Base-by-base conservation (phyloP, 2,797 vertebrate species). In the Sitta carolinensis region DNA sequence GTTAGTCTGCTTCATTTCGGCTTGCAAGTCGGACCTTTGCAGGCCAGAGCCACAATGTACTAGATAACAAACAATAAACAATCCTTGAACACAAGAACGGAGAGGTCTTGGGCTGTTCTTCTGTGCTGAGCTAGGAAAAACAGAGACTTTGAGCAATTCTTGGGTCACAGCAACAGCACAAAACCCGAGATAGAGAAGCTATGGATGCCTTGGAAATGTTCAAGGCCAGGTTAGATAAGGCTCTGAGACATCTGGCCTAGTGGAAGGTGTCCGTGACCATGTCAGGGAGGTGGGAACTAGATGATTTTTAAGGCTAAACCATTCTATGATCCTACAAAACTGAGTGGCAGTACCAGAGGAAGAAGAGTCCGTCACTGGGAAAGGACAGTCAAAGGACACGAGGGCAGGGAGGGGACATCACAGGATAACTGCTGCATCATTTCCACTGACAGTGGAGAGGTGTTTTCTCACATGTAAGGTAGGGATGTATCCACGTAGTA, bases 401-500 rank as follows among this genome's bases (percentile, higher is more conserved):
- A 80, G 32, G 16, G 12, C 63, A 70, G 43, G 3, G 30, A 68
- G 36, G 13, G 12, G 34, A 75, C 17, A 64, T 15, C 26, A 23
- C 14, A n/a, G 32, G 22, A 8, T 16, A 45, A 25, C 32, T 10
- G 21, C 47, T 34, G 47, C 26, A 52, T 9, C 1, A 3, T 36
- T 63, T 58, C 69, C 63, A 42, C 36, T 19, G 27, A 14, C 0
- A 5, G 58, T 8, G 32, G 40, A 59, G 25, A 52, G 22, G 6
- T 45, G 23, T 68, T 57, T 58, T 42, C 42, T 40, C 2, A 0
- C 15, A 6, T 0, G 0, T 16, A 20, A n/a, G 3, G 14, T 27
- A 42, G 17, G 16, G 34, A 48, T 2, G 4, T 14, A 10, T 5
- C 17, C 5, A 1, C 0, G 9, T 6, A 17, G 27, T 1, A 42